Conservation (phyloP, 2,888 invertebrate genomes). For the Volucella inflata region DNA sequence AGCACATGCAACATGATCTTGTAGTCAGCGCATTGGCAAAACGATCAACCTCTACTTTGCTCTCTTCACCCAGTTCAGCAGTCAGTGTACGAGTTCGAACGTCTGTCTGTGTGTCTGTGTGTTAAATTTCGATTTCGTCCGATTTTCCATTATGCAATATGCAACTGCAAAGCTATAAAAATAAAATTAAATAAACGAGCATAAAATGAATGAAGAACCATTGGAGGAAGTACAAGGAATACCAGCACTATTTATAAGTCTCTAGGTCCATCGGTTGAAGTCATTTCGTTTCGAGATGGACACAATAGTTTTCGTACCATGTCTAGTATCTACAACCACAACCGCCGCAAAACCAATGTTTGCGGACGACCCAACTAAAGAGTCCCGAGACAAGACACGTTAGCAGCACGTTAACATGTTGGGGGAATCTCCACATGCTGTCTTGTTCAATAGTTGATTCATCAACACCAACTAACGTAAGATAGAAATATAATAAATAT, state of each 20-base stretch:
- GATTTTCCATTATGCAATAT: slow-evolving; percentile 70
- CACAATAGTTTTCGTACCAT: slow-evolving; percentile 17
- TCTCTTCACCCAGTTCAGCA: neutral
- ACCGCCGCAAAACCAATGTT: no score
- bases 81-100: neutral
- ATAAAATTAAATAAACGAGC: slow-evolving; percentile 70
- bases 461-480: slow-evolving; percentile 33
- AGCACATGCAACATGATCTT: slow-evolving; percentile 67
- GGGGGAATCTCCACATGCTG: slow-evolving; percentile 64
- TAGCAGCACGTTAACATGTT: slow-evolving; percentile 47
- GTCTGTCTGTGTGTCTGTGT: neutral
- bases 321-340: neutral
- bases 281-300: slow-evolving; percentile 41
- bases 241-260: slow-evolving; percentile 29
- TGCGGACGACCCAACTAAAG: neutral
- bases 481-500: neutral
- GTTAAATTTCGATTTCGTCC: slow-evolving; percentile 56
- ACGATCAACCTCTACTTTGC: neutral
- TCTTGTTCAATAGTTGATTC: slow-evolving; percentile 60
- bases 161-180: slow-evolving; percentile 56
- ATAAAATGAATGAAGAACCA: slow-evolving; percentile 44
- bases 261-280: slow-evolving; percentile 26
- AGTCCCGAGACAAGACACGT: slow-evolving; percentile 39
- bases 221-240: slow-evolving; percentile 54
- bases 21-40: slow-evolving; percentile 35